phyloP scores from a whole-genome alignment of 2,888 invertebrate genomes.

The Dinocampus coccinellae region DNA sequence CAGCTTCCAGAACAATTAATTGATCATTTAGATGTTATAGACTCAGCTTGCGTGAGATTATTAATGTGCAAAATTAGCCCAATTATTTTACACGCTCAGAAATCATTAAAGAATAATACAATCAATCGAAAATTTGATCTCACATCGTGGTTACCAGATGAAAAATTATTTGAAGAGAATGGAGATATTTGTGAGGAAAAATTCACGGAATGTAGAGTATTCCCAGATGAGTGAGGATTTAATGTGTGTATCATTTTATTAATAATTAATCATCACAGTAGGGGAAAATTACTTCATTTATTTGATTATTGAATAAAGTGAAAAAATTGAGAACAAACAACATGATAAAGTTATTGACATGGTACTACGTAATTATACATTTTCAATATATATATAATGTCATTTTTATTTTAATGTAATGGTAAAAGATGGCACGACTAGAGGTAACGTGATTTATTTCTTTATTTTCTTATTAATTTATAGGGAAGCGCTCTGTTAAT shows the following conservation, averaged over 20 bases:
- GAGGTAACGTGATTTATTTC: background rate
- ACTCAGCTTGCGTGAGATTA: conserved; percentile 79
- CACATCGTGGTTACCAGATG: conserved; percentile 63
- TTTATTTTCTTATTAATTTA: background rate
- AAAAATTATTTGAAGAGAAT: conserved; percentile 63
- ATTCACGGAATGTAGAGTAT: conserved; percentile 62
- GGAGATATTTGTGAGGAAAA: conserved; percentile 66
- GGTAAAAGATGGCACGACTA: conserved; percentile 11
- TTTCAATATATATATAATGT: conserved; percentile 18
- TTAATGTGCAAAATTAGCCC: conserved; percentile 84
- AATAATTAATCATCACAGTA: background rate
- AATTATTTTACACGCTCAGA: conserved; percentile 83
- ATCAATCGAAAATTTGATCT: conserved; percentile 56
- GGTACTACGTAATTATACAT: conserved; percentile 13
- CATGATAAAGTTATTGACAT: conserved; percentile 5
- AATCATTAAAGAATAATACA: conserved; percentile 71
- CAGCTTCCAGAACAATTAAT: conserved; percentile 76
- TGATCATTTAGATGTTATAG: conserved; percentile 73
- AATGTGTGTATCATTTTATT: background rate
- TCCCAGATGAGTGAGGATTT: conserved; percentile 42
- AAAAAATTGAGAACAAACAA: background rate
- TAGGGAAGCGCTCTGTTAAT: conserved; percentile 8
- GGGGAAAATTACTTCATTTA: background rate
- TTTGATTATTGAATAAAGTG: background rate
- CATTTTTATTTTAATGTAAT: background rate